Evolutionary conservation across 2,888 invertebrate genomes (phyloP).

Genomic region (Zaprionus obscuricornis): DNA sequence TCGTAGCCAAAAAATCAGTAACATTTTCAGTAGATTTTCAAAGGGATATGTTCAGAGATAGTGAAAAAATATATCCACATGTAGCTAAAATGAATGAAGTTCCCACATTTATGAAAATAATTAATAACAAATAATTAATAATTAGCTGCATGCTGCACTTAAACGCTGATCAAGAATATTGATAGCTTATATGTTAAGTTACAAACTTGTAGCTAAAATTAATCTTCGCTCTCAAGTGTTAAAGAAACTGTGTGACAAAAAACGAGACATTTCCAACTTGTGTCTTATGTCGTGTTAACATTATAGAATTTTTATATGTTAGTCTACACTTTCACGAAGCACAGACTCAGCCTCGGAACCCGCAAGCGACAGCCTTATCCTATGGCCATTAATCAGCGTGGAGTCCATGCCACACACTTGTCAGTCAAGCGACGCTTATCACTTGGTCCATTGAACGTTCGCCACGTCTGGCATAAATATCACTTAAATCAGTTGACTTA

Average conservation of each 20-base stretch:
- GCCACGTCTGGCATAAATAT: conserved; percentile 79
- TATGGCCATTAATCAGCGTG: conserved; percentile 76
- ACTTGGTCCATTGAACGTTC: conserved; percentile 72
- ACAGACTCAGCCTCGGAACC: conserved; percentile 1
- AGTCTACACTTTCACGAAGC: conserved; percentile 10
- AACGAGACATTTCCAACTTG: conserved; percentile 57
- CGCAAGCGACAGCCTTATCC: conserved; percentile 34
- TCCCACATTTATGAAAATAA: no score
- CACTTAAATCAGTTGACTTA: conserved; percentile 81
- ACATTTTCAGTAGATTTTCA: no score
- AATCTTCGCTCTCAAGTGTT: background rate
- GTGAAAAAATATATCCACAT: no score
- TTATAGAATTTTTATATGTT: conserved; percentile 79
- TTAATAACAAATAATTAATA: no score
- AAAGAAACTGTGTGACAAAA: conserved; percentile 10
- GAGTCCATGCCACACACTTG: conserved; percentile 69
- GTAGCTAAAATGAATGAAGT: no score
- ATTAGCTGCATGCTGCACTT: no score
- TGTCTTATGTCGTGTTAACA: conserved; percentile 77
- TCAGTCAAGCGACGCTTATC: conserved; percentile 72
- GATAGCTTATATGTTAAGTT: no score
- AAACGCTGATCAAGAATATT: no score
- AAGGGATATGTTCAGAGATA: no score
- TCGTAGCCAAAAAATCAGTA: no score
- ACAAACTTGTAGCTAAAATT: no score